Conservation (phyloP, 64 coral and sea anemone genomes). For the Pocillopora damicornis region DNA sequence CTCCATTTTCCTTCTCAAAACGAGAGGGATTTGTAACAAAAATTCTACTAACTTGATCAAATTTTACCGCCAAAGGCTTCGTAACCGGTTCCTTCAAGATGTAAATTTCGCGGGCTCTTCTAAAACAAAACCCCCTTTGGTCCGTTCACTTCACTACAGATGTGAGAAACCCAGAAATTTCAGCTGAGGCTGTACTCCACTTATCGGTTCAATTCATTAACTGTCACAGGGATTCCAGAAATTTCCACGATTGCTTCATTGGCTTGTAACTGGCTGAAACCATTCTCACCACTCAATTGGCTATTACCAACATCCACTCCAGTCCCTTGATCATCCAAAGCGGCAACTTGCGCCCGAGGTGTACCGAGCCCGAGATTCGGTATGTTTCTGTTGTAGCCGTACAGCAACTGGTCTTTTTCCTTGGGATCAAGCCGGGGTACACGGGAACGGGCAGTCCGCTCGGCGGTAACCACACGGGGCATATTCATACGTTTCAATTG, state of each 20-base stretch:
- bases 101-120: too few species aligned
- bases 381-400: conserved; percentile 48
- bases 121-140: neutral
- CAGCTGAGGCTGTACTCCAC: neutral
- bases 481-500: conserved; percentile 32
- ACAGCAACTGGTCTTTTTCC: conserved; percentile 64
- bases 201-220: neutral
- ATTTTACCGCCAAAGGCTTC: too few species aligned
- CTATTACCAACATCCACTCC: conserved; percentile 3
- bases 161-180: neutral
- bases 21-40: too few species aligned
- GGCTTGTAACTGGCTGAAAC: conserved; percentile 41
- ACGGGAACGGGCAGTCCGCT: conserved; percentile 10
- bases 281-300: conserved; percentile 18
- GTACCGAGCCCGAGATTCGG: neutral
- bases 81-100: too few species aligned
- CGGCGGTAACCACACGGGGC: neutral
- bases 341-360: neutral
- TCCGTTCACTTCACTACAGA: neutral
- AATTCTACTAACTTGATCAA: too few species aligned
- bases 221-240: conserved; percentile 6
- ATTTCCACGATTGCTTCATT: conserved; percentile 47
- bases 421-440: conserved; percentile 52
- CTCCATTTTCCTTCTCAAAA: too few species aligned
- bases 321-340: conserved; percentile 25